phyloP scores from a whole-genome alignment of 2,797 vertebrate species.

The Channallabes apus region DNA sequence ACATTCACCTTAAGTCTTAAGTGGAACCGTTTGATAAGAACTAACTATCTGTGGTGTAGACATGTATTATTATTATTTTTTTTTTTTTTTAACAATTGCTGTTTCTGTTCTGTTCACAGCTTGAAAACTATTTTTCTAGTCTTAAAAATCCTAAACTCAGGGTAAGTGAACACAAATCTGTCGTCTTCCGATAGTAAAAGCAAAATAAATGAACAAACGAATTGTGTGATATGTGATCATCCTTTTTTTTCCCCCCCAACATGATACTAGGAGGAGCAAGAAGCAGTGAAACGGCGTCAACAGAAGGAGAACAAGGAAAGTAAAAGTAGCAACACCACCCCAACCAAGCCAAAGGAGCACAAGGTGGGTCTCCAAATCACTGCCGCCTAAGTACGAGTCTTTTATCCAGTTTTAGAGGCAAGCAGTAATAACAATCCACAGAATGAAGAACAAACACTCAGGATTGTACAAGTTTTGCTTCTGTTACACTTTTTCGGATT shows the following conservation, averaged over 20 bases:
- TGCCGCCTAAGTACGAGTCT: not conserved
- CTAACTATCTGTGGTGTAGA: not conserved
- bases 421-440: not conserved
- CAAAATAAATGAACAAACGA: not conserved
- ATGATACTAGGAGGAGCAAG: conserved; percentile 90
- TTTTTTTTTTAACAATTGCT: not conserved
- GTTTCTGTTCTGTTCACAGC: conserved; percentile 72
- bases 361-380: conserved; percentile 69
- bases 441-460: not conserved
- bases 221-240: not conserved
- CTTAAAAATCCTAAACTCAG: conserved; percentile 99
- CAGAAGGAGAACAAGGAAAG: conserved; percentile 87
- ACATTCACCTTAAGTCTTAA: too few relatives aligned
- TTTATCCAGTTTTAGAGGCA: not conserved
- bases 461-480: not conserved
- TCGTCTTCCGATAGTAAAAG: not conserved
- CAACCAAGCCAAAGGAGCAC: conserved; percentile 89
- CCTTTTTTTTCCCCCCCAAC: not conserved
- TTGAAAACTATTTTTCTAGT: conserved; percentile 99
- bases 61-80: not conserved
- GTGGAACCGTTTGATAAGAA: not conserved
- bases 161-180: conserved; percentile 78
- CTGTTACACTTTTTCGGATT: not conserved
- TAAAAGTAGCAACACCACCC: conserved; percentile 94
- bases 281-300: conserved; percentile 89